These are phyloP conservation scores for Siniperca undulata DNA, from an alignment of 2,797 vertebrate genomes.

Conservation along the genomic window DNA sequence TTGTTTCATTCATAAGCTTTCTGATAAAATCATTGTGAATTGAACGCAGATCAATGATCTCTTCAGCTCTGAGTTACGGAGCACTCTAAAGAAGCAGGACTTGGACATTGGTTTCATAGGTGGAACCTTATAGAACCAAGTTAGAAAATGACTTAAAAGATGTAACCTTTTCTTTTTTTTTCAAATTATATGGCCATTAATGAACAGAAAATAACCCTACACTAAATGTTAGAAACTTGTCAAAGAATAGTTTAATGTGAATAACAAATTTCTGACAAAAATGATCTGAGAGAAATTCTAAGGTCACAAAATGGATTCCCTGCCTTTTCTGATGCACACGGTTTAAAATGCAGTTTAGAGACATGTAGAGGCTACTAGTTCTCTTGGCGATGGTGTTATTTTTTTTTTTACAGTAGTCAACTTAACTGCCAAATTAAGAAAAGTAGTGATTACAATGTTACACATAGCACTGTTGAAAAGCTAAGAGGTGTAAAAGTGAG, in stretches of 20 bases:
- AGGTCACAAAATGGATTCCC: background rate
- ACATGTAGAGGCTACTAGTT: background rate
- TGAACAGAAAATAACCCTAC: background rate
- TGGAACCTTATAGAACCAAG: background rate
- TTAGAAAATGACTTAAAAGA: background rate
- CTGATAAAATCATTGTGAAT: background rate
- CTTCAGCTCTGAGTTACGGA: background rate
- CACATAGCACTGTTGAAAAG: background rate
- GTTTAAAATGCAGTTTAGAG: background rate
- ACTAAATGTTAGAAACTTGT: background rate
- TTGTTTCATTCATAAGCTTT: no score
- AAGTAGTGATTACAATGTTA: conserved; percentile 18
- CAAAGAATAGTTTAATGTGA: background rate
- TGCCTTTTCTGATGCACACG: background rate
- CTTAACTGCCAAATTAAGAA: background rate
- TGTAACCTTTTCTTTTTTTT: background rate
- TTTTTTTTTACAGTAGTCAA: background rate
- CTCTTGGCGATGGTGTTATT: background rate
- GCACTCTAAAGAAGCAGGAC: background rate
- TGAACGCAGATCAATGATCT: background rate
- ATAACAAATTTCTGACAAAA: background rate
- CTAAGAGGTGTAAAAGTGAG: conserved; percentile 22
- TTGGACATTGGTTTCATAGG: background rate
- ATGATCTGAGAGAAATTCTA: background rate
- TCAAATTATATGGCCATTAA: background rate